Conservation (phyloP, 1,140 invertebrate genomes). For the Papilio polyxenes region DNA sequence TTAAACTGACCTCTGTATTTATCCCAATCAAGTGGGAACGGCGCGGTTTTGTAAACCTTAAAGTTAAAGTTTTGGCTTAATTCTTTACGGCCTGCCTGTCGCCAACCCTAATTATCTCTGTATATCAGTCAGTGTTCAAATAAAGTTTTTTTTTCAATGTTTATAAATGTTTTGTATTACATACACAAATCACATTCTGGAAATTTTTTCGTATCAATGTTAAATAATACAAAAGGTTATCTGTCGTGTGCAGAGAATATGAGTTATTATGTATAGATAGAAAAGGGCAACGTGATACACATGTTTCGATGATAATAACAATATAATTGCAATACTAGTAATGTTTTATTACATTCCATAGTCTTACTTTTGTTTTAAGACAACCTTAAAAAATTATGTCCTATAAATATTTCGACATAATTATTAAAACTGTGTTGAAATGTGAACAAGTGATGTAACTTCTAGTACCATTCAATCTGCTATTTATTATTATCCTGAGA, state of each 20-base stretch:
- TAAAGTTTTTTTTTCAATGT: background rate
- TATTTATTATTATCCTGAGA: no score
- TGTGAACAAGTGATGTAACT: no score
- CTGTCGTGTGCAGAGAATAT: background rate
- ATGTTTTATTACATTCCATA: background rate
- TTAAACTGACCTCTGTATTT: background rate
- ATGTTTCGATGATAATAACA: background rate
- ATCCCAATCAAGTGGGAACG: no score
- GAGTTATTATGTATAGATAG: constrained; percentile 11
- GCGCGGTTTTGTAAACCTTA: no score
- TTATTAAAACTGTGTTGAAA: no score
- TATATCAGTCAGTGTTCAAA: constrained; percentile 1
- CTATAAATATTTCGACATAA: no score
- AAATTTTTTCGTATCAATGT: constrained; percentile 8
- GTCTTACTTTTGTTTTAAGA: no score
- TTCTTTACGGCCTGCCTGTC: no score
- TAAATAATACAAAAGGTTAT: constrained; percentile 34
- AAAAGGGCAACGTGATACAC: background rate
- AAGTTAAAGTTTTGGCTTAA: no score
- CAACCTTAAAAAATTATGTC: no score
- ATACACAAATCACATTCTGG: background rate
- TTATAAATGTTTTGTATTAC: background rate
- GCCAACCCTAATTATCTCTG: no score
- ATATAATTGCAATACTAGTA: background rate
- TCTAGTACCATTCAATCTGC: no score